Evolutionary conservation across 2,797 vertebrate species (phyloP), one percentile per base, ranked within the genome.

Genomic region (Sparidentex hasta): DNA sequence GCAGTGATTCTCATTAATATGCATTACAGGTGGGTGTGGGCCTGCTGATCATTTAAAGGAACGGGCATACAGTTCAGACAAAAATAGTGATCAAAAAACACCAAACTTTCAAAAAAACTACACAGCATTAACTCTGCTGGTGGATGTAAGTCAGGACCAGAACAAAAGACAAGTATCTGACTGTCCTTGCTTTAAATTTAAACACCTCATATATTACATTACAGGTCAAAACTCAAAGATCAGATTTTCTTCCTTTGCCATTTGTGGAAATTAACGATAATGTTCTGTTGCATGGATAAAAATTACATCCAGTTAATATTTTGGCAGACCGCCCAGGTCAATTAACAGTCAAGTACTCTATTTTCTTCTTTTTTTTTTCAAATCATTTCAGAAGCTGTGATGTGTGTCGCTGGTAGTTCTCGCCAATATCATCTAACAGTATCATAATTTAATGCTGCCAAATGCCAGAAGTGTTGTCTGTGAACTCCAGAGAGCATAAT

Each of bases 251-350:
- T 46, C 29, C 55, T 12, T 11, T 20, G 43, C 44, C 33, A 44
- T 38, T 38, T 41, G 16, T 70, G 23, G 17, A 61, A 52, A 27
- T 46, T 44, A 33, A 47, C 48, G 21, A 63, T 1, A 0, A 8
- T 6, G 12, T 25, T 64, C 5, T 63, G 47, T 43, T 17, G 9
- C 58, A 23, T 18, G 16, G 44, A 58, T 18, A 77, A 23, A 59
- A 74, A 76, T 74, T 48, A 63, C 25, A 84, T 70, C 67, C 16
- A 11, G 59, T 78, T 70, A 70, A 81, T 77, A 78, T 56, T 46
- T 69, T 58, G 66, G 69, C 62, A 4, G 4, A 8, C 3, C 1
- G 11, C 41, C 25, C 13, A 12, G 72, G 77, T 86, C 52, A 71
- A 76, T 81, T 55, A 86, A 80, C 46, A 51, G 29, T 71, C 72